These are phyloP conservation scores for Hypocryptadius cinnamomeus DNA, from an alignment of 2,113 vertebrate genomes.

Conservation along the genomic window DNA sequence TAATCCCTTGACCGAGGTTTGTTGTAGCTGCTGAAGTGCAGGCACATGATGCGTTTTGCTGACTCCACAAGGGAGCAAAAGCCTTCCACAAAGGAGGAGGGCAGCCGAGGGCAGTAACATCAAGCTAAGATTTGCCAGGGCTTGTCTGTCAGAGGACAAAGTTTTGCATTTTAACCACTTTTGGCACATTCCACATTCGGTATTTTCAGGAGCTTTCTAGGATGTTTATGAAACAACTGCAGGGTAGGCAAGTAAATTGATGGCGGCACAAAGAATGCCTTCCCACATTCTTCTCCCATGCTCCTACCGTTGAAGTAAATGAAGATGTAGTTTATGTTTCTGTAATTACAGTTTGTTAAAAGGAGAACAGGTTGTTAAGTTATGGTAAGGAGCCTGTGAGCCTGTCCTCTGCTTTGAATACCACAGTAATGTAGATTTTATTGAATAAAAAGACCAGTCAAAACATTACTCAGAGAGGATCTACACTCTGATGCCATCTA, in stretches of 20 bases:
- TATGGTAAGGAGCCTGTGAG: background rate
- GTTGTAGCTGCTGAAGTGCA: background rate
- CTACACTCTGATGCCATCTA: background rate
- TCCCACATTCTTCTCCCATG: constrained; percentile 29
- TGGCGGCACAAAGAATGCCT: background rate
- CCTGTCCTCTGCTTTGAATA: background rate
- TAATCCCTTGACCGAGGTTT: background rate
- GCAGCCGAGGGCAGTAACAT: constrained; percentile 6
- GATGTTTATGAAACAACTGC: constrained; percentile 35
- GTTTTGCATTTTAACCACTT: constrained; percentile 45
- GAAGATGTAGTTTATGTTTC: constrained; percentile 21
- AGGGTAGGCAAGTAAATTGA: background rate
- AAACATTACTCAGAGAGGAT: background rate
- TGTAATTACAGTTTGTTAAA: constrained; percentile 39
- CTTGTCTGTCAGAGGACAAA: constrained; percentile 11
- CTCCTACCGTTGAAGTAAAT: background rate
- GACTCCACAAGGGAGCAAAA: constrained; percentile 18
- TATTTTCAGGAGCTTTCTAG: constrained; percentile 52
- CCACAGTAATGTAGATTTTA: background rate
- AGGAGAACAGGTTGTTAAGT: background rate
- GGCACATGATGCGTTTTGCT: background rate
- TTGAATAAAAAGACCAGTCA: background rate
- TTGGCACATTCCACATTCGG: constrained; percentile 3
- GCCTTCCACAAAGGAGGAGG: background rate
- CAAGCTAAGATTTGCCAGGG: constrained; percentile 33